phyloP scores from a whole-genome alignment of 2,888 invertebrate species.

The Tenodera sinensis region DNA sequence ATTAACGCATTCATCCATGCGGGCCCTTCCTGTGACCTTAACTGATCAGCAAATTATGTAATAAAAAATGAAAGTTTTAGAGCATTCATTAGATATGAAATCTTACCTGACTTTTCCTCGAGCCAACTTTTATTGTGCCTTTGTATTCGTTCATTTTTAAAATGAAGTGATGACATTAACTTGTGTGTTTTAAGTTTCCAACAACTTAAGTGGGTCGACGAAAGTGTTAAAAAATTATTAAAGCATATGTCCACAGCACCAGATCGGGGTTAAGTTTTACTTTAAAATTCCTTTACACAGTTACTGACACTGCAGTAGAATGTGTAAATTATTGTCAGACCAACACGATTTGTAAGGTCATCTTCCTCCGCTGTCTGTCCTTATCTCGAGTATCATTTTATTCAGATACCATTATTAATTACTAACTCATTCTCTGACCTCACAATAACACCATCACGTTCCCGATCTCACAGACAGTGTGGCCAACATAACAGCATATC shows the following conservation, averaged over 20 bases:
- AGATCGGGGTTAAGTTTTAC: background rate
- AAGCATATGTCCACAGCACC: background rate
- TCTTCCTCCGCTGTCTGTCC: background rate
- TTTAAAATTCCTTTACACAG: slow-evolving; percentile 21
- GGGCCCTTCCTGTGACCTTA: background rate
- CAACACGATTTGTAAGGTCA: background rate
- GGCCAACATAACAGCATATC: background rate
- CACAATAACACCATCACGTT: background rate
- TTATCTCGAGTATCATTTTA: background rate
- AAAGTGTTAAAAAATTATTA: background rate
- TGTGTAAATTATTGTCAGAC: slow-evolving; percentile 25
- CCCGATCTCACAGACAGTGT: background rate
- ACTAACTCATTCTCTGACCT: background rate
- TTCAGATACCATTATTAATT: background rate
- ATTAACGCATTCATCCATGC: too few species aligned
- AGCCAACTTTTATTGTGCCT: slow-evolving; percentile 69
- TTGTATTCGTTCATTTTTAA: slow-evolving; percentile 35
- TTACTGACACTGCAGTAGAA: slow-evolving; percentile 35
- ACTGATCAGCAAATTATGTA: slow-evolving; percentile 4
- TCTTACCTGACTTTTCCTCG: slow-evolving; percentile 78
- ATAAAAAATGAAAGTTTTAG: background rate
- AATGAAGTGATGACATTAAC: too few species aligned
- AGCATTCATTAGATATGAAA: background rate
- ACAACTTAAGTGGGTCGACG: background rate
- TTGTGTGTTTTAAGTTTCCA: background rate